These are phyloP conservation scores for Diploscapter pachys DNA, from an alignment of 1,140 invertebrate genomes.

Conservation along the genomic window DNA sequence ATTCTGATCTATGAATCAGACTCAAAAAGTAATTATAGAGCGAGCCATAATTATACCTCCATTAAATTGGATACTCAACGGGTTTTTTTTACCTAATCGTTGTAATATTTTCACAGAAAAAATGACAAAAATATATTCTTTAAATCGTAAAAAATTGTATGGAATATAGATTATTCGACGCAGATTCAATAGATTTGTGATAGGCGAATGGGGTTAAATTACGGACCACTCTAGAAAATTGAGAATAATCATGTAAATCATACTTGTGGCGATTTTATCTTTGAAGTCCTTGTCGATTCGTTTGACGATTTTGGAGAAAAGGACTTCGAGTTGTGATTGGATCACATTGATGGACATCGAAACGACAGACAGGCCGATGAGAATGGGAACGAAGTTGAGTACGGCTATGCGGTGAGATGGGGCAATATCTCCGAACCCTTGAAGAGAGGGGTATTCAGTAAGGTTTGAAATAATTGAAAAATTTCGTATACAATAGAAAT, in stretches of 20 bases:
- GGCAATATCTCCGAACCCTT: constrained; percentile 38
- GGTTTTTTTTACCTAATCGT: too few relatives aligned
- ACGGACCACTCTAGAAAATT: constrained; percentile 4
- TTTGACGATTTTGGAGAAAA: constrained; percentile 36
- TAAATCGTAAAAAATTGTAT: too few relatives aligned
- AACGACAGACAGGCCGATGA: constrained; percentile 39
- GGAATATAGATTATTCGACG: too few relatives aligned
- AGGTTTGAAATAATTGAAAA: too few relatives aligned
- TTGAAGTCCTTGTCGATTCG: constrained; percentile 38
- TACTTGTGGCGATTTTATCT: constrained; percentile 13
- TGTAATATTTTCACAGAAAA: too few relatives aligned
- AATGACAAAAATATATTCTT: too few relatives aligned
- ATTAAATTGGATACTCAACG: constrained; percentile 13
- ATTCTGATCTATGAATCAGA: too few relatives aligned
- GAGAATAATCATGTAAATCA: not conserved
- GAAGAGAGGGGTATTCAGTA: too few relatives aligned
- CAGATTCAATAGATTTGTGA: constrained; percentile 22
- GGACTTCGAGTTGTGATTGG: constrained; percentile 37
- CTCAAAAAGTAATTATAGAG: too few relatives aligned
- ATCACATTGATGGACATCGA: constrained; percentile 43
- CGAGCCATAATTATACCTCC: constrained; percentile 3
- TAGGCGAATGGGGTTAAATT: constrained; percentile 16
- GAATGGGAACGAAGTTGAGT: constrained; percentile 32
- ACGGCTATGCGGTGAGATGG: constrained; percentile 36
- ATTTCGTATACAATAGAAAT: too few relatives aligned